Conservation (phyloP, 2,113 vertebrate genomes). For the Spea bombifrons region DNA sequence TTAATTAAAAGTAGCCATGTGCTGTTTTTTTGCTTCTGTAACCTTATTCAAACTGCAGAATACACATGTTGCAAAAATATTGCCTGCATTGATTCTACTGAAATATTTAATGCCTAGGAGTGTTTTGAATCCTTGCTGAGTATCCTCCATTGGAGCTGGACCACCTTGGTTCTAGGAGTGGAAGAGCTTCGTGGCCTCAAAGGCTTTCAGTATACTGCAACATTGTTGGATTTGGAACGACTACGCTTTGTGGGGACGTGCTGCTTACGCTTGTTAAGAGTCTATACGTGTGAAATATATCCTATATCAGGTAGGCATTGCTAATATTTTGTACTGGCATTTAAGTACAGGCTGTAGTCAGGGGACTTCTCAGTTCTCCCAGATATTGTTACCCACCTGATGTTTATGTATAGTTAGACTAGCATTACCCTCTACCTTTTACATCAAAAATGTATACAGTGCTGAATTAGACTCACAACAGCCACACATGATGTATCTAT, state of each 20-base stretch:
- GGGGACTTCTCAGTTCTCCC: no score
- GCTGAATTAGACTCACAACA: no score
- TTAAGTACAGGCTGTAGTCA: no score
- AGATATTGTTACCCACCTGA: no score
- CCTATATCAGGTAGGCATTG: constrained; percentile 95
- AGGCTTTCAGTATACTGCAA: constrained; percentile 96
- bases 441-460: no score
- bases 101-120: constrained; percentile 68
- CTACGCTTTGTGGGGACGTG: constrained; percentile 94
- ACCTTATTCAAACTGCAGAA: no score
- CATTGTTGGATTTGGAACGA: constrained; percentile 91
- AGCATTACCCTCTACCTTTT: no score
- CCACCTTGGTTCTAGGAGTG: constrained; percentile 91
- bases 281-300: constrained; percentile 98
- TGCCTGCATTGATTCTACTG: constrained; percentile 18
- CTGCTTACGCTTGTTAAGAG: constrained; percentile 89
- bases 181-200: constrained; percentile 95
- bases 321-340: no score
- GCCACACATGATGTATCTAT: no score
- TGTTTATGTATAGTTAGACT: no score
- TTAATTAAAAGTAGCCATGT: no score
- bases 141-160: constrained; percentile 98
- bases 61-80: no score
- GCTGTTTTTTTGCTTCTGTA: neutral
- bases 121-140: constrained; percentile 96